Evolutionary conservation across 2,888 invertebrate species (phyloP).

Genomic region (Miltochrista miniata): DNA sequence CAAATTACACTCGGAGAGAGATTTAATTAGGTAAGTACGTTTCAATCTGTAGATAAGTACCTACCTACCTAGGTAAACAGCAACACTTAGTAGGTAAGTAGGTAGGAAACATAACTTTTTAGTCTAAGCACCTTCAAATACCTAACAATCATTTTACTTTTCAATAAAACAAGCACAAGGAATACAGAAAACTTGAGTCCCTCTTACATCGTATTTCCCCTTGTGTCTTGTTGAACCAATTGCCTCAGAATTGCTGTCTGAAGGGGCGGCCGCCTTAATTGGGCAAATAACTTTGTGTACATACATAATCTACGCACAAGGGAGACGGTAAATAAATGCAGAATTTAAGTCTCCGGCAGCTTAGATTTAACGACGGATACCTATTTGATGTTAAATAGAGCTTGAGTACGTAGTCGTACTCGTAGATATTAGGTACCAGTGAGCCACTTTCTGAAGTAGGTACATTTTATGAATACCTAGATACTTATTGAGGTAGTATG

Average conservation of each 20-base stretch:
- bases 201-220: slow-evolving; percentile 38
- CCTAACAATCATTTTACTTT: neutral
- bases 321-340: slow-evolving; percentile 53
- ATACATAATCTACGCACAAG: slow-evolving; percentile 40
- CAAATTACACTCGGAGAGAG: no score
- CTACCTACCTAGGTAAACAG: neutral
- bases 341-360: slow-evolving; percentile 1
- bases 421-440: no score
- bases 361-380: neutral
- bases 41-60: neutral
- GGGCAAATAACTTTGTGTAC: slow-evolving; percentile 73
- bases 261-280: slow-evolving; percentile 74
- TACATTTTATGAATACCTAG: no score
- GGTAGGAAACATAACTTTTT: no score
- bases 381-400: no score
- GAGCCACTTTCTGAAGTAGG: no score
- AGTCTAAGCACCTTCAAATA: no score
- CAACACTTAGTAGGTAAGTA: no score
- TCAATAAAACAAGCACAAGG: neutral
- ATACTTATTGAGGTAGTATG: neutral
- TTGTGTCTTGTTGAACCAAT: slow-evolving; percentile 69
- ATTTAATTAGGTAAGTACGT: no score
- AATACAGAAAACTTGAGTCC: slow-evolving; percentile 56
- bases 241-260: slow-evolving; percentile 68
- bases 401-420: no score